Evolutionary conservation across 2,797 vertebrate species (phyloP).

Genomic region (Arnoldichthys spilopterus): DNA sequence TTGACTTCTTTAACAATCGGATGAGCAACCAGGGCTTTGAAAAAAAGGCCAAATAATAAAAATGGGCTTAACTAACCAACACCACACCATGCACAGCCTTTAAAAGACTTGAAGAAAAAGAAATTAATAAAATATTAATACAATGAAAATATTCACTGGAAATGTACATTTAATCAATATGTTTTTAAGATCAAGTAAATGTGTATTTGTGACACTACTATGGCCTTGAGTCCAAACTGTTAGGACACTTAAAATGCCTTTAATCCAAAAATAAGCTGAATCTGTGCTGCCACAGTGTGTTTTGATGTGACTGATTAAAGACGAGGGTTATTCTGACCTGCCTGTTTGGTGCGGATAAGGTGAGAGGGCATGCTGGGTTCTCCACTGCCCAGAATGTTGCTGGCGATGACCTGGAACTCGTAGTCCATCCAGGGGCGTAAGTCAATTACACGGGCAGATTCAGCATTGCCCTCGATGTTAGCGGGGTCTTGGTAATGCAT

Average conservation of each 20-base stretch:
- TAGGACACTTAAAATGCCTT: background rate
- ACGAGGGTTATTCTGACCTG: constrained; percentile 75
- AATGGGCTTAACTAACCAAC: background rate
- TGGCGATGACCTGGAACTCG: constrained; percentile 91
- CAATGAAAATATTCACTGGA: background rate
- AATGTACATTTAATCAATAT: background rate
- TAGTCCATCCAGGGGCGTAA: constrained; percentile 97
- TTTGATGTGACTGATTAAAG: background rate
- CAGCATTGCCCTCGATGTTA: constrained; percentile 93
- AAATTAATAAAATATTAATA: background rate
- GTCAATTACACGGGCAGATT: constrained; percentile 86
- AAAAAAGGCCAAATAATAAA: background rate
- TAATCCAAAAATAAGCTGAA: background rate
- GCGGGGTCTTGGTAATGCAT: constrained; percentile 80
- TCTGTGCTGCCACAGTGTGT: background rate
- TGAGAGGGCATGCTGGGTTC: constrained; percentile 91
- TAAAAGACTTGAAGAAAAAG: background rate
- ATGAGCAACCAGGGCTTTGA: background rate
- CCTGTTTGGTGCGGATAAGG: constrained; percentile 88
- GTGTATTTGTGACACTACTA: background rate
- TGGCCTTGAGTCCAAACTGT: background rate
- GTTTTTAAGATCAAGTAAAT: background rate
- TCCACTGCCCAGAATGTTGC: constrained; percentile 93
- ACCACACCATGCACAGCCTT: background rate
- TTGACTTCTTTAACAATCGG: background rate